phyloP scores from a whole-genome alignment of 2,888 invertebrate species.

The Callimorpha dominula region DNA sequence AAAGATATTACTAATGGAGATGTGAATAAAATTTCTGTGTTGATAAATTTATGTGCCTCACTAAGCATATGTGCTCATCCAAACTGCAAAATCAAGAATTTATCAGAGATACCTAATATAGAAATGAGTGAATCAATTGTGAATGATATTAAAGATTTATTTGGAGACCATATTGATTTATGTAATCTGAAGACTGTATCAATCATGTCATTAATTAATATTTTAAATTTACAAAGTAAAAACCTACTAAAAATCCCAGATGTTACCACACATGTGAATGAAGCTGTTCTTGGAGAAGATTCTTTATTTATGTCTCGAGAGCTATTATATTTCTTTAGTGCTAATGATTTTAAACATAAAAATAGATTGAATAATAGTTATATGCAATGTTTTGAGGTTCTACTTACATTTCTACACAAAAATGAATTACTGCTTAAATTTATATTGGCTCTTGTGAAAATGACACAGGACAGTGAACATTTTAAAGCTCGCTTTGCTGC shows the following conservation, averaged over 20 bases:
- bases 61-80: constrained; percentile 76
- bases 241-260: constrained; percentile 64
- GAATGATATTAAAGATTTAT: constrained; percentile 72
- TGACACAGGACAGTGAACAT: constrained; percentile 67
- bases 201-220: constrained; percentile 62
- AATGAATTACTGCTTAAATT: constrained; percentile 82
- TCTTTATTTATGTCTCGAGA: constrained; percentile 75
- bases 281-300: constrained; percentile 69
- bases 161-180: constrained; percentile 65
- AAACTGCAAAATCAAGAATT: constrained; percentile 70
- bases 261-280: constrained; percentile 56
- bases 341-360: constrained; percentile 56
- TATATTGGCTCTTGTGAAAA: constrained; percentile 74
- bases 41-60: constrained; percentile 75
- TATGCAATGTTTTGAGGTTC: constrained; percentile 83
- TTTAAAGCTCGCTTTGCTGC: constrained; percentile 76
- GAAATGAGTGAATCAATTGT: constrained; percentile 72
- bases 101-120: constrained; percentile 71
- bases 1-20: constrained; percentile 57
- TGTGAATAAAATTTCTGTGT: constrained; percentile 63
- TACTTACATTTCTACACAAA: constrained; percentile 83
- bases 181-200: constrained; percentile 71
- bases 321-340: constrained; percentile 63
- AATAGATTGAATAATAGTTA: constrained; percentile 63
- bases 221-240: constrained; percentile 63